A percentile compares a stretch with the other conserved stretches of the same genome.
Conservation (phyloP, 2,888 invertebrate genomes). For the Creontiades dilutus region DNA sequence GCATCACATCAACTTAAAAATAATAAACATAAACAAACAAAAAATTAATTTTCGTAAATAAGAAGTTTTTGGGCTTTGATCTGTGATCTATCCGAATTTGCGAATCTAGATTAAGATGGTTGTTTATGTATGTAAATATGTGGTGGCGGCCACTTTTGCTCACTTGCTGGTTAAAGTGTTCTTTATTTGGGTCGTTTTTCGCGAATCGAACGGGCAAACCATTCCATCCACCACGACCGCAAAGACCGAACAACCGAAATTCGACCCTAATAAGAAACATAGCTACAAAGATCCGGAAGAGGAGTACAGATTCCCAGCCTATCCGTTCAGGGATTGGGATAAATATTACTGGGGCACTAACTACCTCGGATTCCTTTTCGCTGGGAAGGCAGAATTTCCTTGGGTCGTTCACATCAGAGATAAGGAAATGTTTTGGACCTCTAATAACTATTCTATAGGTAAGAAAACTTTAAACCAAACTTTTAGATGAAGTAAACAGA, state of each 20-base stretch:
- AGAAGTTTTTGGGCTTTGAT: no score
- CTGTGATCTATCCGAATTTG: no score
- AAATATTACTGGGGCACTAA: neutral
- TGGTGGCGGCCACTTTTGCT: no score
- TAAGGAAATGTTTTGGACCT: neutral
- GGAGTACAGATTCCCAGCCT: neutral
- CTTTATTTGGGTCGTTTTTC: no score
- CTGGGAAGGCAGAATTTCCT: neutral
- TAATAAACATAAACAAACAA: no score
- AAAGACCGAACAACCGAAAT: neutral
- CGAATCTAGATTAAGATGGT: no score
- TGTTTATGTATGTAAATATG: no score
- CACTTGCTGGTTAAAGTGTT: no score
- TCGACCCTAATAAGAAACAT: neutral
- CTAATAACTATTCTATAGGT: neutral
- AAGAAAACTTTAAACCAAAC: neutral
- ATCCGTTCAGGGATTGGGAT: neutral
- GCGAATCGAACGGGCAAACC: no score
- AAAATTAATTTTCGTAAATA: no score
- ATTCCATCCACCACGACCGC: no score
- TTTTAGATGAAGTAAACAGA: neutral
- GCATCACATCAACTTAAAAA: no score
- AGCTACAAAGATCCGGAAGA: neutral
- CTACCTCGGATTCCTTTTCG: neutral
- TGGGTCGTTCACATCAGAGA: conserved; percentile 25